Conservation (phyloP, 2,888 invertebrate genomes). For the Cantharis flavilabris region DNA sequence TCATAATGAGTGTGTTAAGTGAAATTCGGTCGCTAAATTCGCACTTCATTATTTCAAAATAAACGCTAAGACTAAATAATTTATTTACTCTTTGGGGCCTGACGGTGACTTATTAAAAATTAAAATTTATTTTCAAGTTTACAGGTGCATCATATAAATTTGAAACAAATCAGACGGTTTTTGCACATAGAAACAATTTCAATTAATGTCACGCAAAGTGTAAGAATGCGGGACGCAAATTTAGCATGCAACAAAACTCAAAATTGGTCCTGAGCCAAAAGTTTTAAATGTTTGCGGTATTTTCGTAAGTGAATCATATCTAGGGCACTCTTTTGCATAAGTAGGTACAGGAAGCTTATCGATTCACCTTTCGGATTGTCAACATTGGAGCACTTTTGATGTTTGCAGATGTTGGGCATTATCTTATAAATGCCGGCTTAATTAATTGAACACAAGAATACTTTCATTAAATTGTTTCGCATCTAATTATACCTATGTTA, state of each 20-base stretch:
- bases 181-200: slow-evolving; percentile 6
- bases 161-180: slow-evolving; percentile 4
- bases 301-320: slow-evolving; percentile 30
- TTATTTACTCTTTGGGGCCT: not conserved
- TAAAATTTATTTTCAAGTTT: slow-evolving; percentile 2
- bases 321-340: slow-evolving; percentile 15
- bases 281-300: slow-evolving; percentile 30
- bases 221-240: slow-evolving; percentile 24
- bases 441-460: not conserved
- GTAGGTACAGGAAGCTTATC: slow-evolving; percentile 23
- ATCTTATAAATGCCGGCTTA: not conserved
- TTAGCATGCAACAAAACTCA: slow-evolving; percentile 25
- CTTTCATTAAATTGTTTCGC: not conserved
- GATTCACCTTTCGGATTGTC: not conserved
- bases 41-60: not conserved
- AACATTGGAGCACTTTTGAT: not conserved
- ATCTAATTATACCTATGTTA: not conserved
- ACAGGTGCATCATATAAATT: slow-evolving; percentile 18
- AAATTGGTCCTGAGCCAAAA: slow-evolving; percentile 21
- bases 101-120: not conserved
- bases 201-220: slow-evolving; percentile 5
- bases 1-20: not conserved
- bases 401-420: not conserved
- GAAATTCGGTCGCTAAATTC: not conserved
- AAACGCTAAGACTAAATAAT: not conserved